These are phyloP conservation scores for Ryuthela nishihirai DNA, from an alignment of 2,888 invertebrate species.

Conservation along the genomic window DNA sequence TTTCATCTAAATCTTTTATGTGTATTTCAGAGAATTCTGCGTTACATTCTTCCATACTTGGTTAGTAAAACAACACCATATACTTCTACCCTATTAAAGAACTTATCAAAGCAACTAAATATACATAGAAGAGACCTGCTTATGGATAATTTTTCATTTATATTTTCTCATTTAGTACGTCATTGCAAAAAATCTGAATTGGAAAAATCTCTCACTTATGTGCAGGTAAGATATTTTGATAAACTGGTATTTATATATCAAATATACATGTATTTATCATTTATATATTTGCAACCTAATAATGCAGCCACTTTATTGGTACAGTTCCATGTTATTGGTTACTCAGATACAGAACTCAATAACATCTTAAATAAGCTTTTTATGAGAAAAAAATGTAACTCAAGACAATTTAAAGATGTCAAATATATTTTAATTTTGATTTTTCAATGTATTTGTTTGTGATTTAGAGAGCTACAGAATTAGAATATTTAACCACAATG, in stretches of 20 bases:
- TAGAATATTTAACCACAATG: too few relatives aligned
- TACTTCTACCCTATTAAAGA: slow-evolving; percentile 47
- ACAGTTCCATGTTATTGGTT: too few relatives aligned
- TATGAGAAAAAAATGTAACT: too few relatives aligned
- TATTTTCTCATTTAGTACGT: slow-evolving; percentile 51
- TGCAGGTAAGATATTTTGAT: slow-evolving; percentile 45
- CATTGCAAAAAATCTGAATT: slow-evolving; percentile 47
- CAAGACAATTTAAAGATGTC: too few relatives aligned
- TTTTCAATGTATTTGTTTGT: too few relatives aligned
- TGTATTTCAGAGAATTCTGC: slow-evolving; percentile 46
- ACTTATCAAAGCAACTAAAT: slow-evolving; percentile 45
- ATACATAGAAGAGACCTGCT: slow-evolving; percentile 45
- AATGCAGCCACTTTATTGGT: too few relatives aligned
- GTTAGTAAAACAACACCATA: slow-evolving; percentile 47
- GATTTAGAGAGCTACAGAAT: too few relatives aligned
- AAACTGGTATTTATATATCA: neutral
- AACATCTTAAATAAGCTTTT: too few relatives aligned
- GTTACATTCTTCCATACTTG: slow-evolving; percentile 48
- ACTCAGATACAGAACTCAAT: too few relatives aligned
- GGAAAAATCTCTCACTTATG: slow-evolving; percentile 46
- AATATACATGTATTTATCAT: neutral
- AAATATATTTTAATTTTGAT: too few relatives aligned
- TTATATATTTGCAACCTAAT: too few relatives aligned
- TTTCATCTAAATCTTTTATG: neutral
- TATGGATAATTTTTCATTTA: slow-evolving; percentile 49